Conservation (phyloP, 2,797 vertebrate species). For the Sparus aurata region DNA sequence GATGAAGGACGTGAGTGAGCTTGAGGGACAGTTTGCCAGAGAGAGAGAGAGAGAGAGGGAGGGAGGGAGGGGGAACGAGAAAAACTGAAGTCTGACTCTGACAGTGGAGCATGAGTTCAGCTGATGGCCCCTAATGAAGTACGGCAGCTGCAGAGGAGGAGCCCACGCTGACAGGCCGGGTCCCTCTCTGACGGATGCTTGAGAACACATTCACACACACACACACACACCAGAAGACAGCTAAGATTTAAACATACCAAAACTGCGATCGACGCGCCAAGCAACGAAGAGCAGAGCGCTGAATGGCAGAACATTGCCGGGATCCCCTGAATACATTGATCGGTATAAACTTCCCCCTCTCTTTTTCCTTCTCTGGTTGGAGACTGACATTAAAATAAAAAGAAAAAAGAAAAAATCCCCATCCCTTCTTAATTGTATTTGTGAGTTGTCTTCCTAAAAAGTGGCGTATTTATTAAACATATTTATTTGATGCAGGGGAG, state of each 20-base stretch:
- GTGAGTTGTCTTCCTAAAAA: conserved; percentile 1
- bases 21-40: conserved; percentile 54
- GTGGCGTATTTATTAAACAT: background rate
- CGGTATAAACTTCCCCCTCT: background rate
- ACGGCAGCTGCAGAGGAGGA: conserved; percentile 80
- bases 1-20: conserved; percentile 55
- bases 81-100: conserved; percentile 72
- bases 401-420: conserved; percentile 3
- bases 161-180: conserved; percentile 67
- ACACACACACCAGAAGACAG: conserved; percentile 46
- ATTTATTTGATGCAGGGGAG: background rate
- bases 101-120: conserved; percentile 74
- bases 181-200: conserved; percentile 63
- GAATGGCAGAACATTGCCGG: conserved; percentile 50
- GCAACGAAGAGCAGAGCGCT: conserved; percentile 38
- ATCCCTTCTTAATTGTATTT: conserved; percentile 17
- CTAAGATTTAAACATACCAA: conserved; percentile 54
- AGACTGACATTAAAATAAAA: background rate
- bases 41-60: conserved; percentile 11
- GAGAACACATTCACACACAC: conserved; percentile 48
- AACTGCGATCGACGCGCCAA: conserved; percentile 47
- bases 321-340: conserved; percentile 35
- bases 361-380: background rate
- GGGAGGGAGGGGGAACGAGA: conserved; percentile 42
- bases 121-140: conserved; percentile 82